Conservation (phyloP, 1,140 invertebrate species). For the Aphis craccivora region DNA sequence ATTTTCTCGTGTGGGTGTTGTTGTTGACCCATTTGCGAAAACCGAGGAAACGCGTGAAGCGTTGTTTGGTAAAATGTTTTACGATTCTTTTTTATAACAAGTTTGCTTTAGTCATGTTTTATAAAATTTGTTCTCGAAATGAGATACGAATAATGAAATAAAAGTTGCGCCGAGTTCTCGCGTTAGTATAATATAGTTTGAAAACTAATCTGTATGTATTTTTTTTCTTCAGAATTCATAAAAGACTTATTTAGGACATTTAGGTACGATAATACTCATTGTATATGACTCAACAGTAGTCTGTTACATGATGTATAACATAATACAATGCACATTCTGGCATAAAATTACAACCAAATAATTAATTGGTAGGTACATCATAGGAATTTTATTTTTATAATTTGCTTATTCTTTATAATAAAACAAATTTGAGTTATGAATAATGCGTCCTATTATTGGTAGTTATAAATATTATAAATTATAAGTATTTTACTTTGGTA, state of each 20-base stretch:
- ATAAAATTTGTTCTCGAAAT: background rate
- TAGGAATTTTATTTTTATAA: background rate
- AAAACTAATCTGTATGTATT: background rate
- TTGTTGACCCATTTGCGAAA: background rate
- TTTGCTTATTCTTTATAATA: background rate
- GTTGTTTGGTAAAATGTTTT: background rate
- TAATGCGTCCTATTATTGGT: background rate
- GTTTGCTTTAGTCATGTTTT: constrained; percentile 1
- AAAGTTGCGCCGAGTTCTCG: background rate
- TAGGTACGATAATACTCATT: background rate
- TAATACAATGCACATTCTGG: background rate
- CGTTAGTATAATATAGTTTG: background rate
- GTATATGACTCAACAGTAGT: background rate
- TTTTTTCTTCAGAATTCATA: background rate
- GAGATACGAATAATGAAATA: background rate
- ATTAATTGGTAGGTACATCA: background rate
- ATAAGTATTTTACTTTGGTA: background rate
- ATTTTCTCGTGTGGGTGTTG: background rate
- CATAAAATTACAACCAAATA: background rate
- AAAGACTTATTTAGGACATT: background rate
- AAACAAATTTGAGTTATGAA: background rate
- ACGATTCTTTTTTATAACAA: background rate
- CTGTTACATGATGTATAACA: background rate
- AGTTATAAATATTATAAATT: background rate
- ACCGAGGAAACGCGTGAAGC: background rate